These are phyloP conservation scores for Ricordea florida DNA, from an alignment of 92 coral and sea anemone genomes.

Conservation along the genomic window DNA sequence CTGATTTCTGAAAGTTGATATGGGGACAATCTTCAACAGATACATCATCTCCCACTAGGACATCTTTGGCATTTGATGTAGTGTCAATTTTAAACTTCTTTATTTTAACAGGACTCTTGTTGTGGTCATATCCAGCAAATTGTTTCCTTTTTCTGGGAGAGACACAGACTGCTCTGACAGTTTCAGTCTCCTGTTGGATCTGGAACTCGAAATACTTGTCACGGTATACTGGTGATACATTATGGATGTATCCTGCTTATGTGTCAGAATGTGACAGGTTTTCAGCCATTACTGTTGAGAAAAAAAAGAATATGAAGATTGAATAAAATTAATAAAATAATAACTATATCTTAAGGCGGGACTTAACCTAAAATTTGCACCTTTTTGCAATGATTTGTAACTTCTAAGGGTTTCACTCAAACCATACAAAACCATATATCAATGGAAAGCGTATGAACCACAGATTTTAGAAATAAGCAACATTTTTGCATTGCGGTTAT, in stretches of 20 bases:
- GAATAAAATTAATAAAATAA: too few species aligned
- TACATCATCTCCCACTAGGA: constrained; percentile 21
- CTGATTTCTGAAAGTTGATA: background rate
- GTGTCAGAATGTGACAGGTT: too few species aligned
- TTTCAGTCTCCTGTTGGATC: background rate
- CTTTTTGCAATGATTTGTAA: too few species aligned
- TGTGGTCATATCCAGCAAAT: constrained; percentile 3
- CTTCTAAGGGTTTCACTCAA: too few species aligned
- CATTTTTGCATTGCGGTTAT: too few species aligned
- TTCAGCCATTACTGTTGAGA: too few species aligned
- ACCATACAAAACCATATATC: too few species aligned
- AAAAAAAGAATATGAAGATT: too few species aligned
- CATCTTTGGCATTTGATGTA: constrained; percentile 10
- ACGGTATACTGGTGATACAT: background rate
- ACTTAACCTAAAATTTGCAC: too few species aligned
- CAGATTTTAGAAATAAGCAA: too few species aligned
- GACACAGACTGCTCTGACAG: constrained; percentile 19
- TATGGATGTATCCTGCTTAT: background rate
- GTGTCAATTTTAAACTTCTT: constrained; percentile 29
- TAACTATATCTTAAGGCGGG: too few species aligned
- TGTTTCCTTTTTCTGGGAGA: constrained; percentile 14
- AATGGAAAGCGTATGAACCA: too few species aligned
- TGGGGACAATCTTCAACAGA: constrained; percentile 2
- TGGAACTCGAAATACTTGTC: background rate
- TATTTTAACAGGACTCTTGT: constrained; percentile 21